Evolutionary conservation across 2,888 invertebrate species (phyloP).

Genomic region (Habrosyne pyritoides): DNA sequence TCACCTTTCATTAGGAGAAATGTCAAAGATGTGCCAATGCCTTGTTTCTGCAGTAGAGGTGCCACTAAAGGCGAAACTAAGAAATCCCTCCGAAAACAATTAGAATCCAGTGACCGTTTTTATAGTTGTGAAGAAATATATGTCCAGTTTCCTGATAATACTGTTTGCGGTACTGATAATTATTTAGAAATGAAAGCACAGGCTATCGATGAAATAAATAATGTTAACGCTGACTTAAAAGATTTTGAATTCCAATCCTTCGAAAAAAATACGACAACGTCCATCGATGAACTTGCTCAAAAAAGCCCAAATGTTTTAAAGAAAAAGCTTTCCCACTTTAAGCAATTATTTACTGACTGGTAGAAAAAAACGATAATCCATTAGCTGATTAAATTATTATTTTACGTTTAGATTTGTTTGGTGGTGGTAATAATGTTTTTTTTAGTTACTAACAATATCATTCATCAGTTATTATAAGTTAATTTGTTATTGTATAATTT

Average conservation of each 20-base stretch:
- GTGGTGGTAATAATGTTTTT: constrained; percentile 38
- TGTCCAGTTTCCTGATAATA: constrained; percentile 15
- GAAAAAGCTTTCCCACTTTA: constrained; percentile 57
- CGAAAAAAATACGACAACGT: constrained; percentile 16
- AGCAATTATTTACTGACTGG: constrained; percentile 53
- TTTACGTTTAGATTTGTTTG: constrained; percentile 26
- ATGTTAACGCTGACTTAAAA: neutral
- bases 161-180: neutral
- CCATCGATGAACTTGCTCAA: constrained; percentile 10
- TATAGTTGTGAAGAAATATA: constrained; percentile 51
- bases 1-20: constrained; percentile 56
- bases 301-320: constrained; percentile 30
- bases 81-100: constrained; percentile 17
- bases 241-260: constrained; percentile 28
- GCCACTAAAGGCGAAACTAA: constrained; percentile 19
- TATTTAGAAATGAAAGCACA: neutral
- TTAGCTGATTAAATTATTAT: constrained; percentile 9
- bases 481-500: constrained; percentile 39
- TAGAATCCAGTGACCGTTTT: constrained; percentile 33
- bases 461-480: constrained; percentile 22
- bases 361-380: constrained; percentile 13
- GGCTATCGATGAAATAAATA: neutral
- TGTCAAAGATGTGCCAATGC: constrained; percentile 44
- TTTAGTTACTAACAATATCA: constrained; percentile 28
- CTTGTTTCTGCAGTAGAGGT: constrained; percentile 59